Evolutionary conservation across 2,797 vertebrate genomes (phyloP), one percentile per base, ranked within the genome.

Genomic region (Siniperca undulata): DNA sequence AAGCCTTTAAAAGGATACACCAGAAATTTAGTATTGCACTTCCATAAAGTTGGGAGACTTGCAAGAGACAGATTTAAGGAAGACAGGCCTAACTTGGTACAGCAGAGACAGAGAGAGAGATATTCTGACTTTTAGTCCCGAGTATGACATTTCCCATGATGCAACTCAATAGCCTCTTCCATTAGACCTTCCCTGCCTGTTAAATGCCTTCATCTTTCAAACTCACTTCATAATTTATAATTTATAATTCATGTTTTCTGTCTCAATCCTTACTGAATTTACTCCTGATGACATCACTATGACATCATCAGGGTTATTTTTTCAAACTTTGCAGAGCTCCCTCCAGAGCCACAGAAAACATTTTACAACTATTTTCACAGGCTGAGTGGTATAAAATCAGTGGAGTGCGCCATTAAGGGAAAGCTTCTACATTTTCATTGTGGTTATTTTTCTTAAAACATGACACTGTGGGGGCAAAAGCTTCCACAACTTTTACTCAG

Each of bases 131-230:
- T 64, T 70, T 69, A 34, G 14, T 50, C 20, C 2, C 0, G 42
- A 59, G 2, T 42, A 20, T 30, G 34, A 70, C 59, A 74, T 76
- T 78, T 82, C 46, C 46, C 52, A 78, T 11, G 4, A 76, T 74
- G 65, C 65, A 83, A 22, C 50, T 66, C 14, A 72, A 17, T 14
- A 13, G 34, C 20, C 2, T 58, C 3, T 36, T 24, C 36, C 4
- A 30, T 66, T 36, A 48, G 0, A 52, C 6, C 7, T 61, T 64
- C 17, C 20, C 5, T 55, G 55, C 27, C 36, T 53, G 16, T 27
- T 62, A 10, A 62, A 7, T 68, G 5, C 12, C 40, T 4, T 62
- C 27, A 56, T 50, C 14, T 69, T 74, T 74, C 42, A 58, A 59
- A 60, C 55, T 38, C 53, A 17, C n/a, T 65, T 50, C 17, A 19